Percentiles rank a stretch among this genome's conserved stretches.
These are phyloP conservation scores for Coturnix japonica DNA, from an alignment of 2,113 vertebrate species.

Conservation along the genomic window DNA sequence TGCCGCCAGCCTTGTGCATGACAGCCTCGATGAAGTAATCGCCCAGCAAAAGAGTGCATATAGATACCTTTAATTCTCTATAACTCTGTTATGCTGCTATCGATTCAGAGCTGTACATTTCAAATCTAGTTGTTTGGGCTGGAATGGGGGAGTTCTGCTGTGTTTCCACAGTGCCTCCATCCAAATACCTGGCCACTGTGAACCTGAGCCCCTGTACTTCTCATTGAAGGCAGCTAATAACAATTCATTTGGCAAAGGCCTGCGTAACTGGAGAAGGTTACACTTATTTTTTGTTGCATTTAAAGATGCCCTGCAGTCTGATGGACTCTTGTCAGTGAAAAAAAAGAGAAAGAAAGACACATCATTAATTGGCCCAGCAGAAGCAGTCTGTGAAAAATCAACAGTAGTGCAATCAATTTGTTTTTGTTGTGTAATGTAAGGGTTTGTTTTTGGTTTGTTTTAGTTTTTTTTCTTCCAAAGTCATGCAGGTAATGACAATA, in stretches of 20 bases:
- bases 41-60: conserved; percentile 57
- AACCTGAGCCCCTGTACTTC: conserved; percentile 59
- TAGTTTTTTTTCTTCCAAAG: conserved; percentile 79
- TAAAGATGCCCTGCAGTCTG: conserved; percentile 28
- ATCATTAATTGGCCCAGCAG: conserved; percentile 67
- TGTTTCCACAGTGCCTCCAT: conserved; percentile 62
- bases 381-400: conserved; percentile 68
- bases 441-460: not conserved
- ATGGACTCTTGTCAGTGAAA: conserved; percentile 47
- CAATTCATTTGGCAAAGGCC: conserved; percentile 23
- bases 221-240: conserved; percentile 53
- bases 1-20: conserved; percentile 47
- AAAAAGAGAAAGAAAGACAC: not conserved
- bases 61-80: not conserved
- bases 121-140: conserved; percentile 47
- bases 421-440: conserved; percentile 76
- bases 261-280: conserved; percentile 32
- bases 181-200: conserved; percentile 76
- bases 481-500: conserved; percentile 96
- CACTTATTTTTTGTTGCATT: conserved; percentile 38
- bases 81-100: conserved; percentile 84
- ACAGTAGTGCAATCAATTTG: conserved; percentile 85
- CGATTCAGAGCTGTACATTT: conserved; percentile 74
- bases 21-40: not conserved
- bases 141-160: conserved; percentile 54